Evolutionary conservation across 2,888 invertebrate genomes (phyloP), one percentile per base, ranked within the genome.

Genomic region (Acleris emargana): DNA sequence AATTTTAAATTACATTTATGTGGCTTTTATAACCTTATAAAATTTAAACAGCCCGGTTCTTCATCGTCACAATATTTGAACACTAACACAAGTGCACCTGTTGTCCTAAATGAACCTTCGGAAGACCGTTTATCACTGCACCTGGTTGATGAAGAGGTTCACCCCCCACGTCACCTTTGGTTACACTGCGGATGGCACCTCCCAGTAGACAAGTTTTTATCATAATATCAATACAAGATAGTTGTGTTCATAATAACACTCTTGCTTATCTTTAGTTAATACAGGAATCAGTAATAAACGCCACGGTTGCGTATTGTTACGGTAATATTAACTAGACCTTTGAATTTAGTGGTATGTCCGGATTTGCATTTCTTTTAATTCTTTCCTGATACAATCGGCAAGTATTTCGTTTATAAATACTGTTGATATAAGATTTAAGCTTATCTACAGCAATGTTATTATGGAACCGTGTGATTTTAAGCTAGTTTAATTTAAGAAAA

Each of bases 211-310:
- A 76, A 67, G 72, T 64, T 78, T 78, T 84, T 91, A 91, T 91
- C 91, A 82, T 73, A 84, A 79, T 86, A 83, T 86, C 86, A 91
- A 91, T 90, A 90, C 72, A 78, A 88, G 89, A 89, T 91, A 90
- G 80, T 82, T 81, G 78, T 84, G 82, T 82, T 78, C 80, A 79
- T 80, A 78, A 84, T 83, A 79, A 77, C 79, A 78, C 79, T 84
- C 81, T 79, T 75, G 38, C 66, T 78, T 84, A 84, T 85, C 84
- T 77, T 55, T 54, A 72, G 73, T 77, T 72, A 73, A 71, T 67
- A 68, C 71, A 76, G 72, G 76, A 80, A 77, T 72, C 47, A 45
- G 67, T 67, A 68, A 68, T 66, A 59, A 64, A 64, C 64, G 60
- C 42, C 25, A 47, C 25, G 43, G 38, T 20, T 42, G n/a, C 45